Conservation (phyloP, 2,888 invertebrate species). For the Tortrix viridana region DNA sequence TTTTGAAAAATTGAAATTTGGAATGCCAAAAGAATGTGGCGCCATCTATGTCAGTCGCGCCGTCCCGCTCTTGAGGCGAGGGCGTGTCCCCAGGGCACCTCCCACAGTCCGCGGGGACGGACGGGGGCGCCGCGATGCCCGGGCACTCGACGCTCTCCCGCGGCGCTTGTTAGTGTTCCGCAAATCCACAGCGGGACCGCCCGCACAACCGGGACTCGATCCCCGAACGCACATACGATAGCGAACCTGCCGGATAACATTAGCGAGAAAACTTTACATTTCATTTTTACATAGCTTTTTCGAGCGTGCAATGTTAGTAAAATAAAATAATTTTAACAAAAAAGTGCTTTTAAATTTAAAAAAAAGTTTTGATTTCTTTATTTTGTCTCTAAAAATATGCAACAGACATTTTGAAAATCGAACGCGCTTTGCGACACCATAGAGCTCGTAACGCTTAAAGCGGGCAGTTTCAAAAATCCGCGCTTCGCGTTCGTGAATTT, state of each 20-base stretch:
- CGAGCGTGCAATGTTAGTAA: slow-evolving; percentile 14
- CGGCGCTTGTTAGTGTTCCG: slow-evolving; percentile 84
- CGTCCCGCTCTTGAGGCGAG: slow-evolving; percentile 82
- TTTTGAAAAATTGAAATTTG: slow-evolving; percentile 41
- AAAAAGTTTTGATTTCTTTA: neutral
- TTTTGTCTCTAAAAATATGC: slow-evolving; percentile 16
- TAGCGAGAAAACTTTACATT: slow-evolving; percentile 41
- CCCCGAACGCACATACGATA: slow-evolving; percentile 80
- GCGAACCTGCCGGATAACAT: slow-evolving; percentile 69
- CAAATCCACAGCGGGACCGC: slow-evolving; percentile 84
- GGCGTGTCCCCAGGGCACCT: slow-evolving; percentile 83
- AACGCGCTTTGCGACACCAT: neutral
- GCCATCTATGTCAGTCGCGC: slow-evolving; percentile 70
- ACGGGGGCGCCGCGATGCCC: slow-evolving; percentile 82
- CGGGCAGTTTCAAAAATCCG: slow-evolving; percentile 30
- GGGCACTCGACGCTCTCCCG: slow-evolving; percentile 81
- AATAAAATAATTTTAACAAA: neutral
- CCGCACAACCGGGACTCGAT: slow-evolving; percentile 81
- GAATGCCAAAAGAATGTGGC: slow-evolving; percentile 61
- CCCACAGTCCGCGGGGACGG: slow-evolving; percentile 82
- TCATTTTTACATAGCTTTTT: slow-evolving; percentile 1
- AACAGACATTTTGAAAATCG: slow-evolving; percentile 26
- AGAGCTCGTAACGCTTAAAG: slow-evolving; percentile 3
- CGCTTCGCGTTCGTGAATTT: slow-evolving; percentile 54
- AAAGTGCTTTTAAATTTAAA: slow-evolving; percentile 16